These are phyloP conservation scores for Epinephelus malabaricus DNA, from an alignment of 2,797 vertebrate species.

Conservation along the genomic window DNA sequence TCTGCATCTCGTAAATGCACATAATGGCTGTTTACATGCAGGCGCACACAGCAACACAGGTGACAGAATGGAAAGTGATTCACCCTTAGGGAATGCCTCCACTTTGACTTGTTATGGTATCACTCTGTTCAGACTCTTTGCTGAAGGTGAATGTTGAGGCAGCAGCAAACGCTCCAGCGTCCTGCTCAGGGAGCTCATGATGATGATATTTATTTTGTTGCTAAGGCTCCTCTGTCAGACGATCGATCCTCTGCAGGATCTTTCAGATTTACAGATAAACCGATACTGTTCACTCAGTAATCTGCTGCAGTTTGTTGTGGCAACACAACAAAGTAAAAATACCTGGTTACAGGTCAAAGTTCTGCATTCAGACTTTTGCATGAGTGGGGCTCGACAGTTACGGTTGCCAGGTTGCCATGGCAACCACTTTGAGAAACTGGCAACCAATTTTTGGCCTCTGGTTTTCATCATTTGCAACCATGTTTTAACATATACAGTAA, in stretches of 20 bases:
- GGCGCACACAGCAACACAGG: constrained; percentile 40
- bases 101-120: constrained; percentile 63
- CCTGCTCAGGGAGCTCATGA: constrained; percentile 5
- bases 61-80: constrained; percentile 71
- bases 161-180: not conserved
- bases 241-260: constrained; percentile 20
- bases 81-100: constrained; percentile 60
- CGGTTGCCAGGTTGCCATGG: no score
- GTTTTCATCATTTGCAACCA: no score
- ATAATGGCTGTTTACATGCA: constrained; percentile 33
- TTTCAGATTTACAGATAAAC: not conserved
- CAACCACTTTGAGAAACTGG: no score
- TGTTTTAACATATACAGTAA: no score
- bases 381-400: no score
- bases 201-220: constrained; percentile 24
- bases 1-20: constrained; percentile 9
- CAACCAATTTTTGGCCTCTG: no score
- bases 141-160: not conserved
- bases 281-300: no score
- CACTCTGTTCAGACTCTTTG: constrained; percentile 38
- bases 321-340: no score
- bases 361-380: no score
- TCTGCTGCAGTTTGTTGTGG: no score
- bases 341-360: no score
- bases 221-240: constrained; percentile 1